Evolutionary conservation across 2,113 vertebrate species (phyloP), one percentile per base, ranked within the genome.

Genomic region (rabbit (Oryctolagus cuniculus)): DNA sequence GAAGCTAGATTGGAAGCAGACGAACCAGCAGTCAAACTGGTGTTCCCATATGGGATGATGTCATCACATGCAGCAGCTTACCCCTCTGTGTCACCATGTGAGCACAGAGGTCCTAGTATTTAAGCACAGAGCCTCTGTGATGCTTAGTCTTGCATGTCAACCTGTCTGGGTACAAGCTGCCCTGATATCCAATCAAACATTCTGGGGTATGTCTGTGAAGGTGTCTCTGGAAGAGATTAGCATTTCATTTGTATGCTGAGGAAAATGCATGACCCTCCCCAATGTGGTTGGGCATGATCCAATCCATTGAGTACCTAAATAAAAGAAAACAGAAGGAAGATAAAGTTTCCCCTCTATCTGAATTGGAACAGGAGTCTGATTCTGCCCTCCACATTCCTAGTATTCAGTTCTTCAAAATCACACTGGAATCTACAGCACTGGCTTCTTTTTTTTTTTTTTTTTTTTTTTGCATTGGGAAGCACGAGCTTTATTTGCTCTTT

Each of bases 401-500:
- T 55, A 38, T 17, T n/a, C 44, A 55, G 63, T 17, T 74, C 9
- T 67, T 31, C 19, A 31, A 16, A 66, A 36, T 84, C n/a, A 6
- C 8, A 85, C 16, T 67, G 8, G 13, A 36, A 13, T 29, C 25
- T 38, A 79, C 10, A n/a, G n/a, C n/a, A n/a, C n/a, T n/a, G n/a
- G n/a, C n/a, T n/a, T n/a, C n/a, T n/a, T n/a, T n/a, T n/a, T n/a
- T n/a, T n/a, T n/a, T n/a, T n/a, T n/a, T n/a, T n/a, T n/a, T n/a
- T n/a, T n/a, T n/a, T n/a, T n/a, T n/a, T n/a, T 94, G 83, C 93
- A 53, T 7, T 94, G 29, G 73, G 9, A 89, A 84, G 5, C 25
- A 9, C 44, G 5, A 4, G 2, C n/a, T 97, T 97, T 97, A 97
- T 93, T 96, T 75, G 16, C 36, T 55, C 31, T 25, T 17, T 1